Evolutionary conservation across 2,797 vertebrate genomes (phyloP).

Genomic region (Halcyon badia): DNA sequence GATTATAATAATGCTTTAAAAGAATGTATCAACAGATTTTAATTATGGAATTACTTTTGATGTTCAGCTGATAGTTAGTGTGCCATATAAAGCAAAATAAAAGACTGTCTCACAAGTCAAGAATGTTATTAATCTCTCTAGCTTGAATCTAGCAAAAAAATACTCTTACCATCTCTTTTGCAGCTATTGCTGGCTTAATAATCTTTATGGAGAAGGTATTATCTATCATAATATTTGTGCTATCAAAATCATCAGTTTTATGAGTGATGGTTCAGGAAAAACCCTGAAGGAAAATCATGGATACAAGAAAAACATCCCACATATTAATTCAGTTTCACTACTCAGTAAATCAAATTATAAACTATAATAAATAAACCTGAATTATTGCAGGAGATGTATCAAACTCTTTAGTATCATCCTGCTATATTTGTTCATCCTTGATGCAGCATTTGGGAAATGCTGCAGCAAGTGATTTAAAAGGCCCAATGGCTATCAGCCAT

Average conservation of each 20-base stretch:
- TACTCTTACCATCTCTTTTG: neutral
- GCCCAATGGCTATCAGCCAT: neutral
- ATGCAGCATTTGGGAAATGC: neutral
- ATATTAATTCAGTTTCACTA: neutral
- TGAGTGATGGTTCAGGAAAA: neutral
- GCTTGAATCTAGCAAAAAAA: neutral
- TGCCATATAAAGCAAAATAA: neutral
- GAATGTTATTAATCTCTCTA: neutral
- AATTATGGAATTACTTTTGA: slow-evolving; percentile 19
- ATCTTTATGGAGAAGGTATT: neutral
- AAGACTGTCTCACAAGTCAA: neutral
- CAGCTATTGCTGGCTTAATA: neutral
- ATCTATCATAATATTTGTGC: neutral
- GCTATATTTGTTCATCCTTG: neutral
- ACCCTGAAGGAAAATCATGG: neutral
- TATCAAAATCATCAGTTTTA: neutral
- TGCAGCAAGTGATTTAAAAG: neutral
- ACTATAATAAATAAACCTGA: neutral
- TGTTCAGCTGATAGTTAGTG: neutral
- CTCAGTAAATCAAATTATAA: neutral
- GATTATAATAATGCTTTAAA: slow-evolving; percentile 46
- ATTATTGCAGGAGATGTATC: neutral
- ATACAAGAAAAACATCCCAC: neutral
- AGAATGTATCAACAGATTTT: slow-evolving; percentile 4
- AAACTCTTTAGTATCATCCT: neutral